These are phyloP conservation scores for Linepithema humile DNA, from an alignment of 1,140 invertebrate genomes.

Conservation along the genomic window DNA sequence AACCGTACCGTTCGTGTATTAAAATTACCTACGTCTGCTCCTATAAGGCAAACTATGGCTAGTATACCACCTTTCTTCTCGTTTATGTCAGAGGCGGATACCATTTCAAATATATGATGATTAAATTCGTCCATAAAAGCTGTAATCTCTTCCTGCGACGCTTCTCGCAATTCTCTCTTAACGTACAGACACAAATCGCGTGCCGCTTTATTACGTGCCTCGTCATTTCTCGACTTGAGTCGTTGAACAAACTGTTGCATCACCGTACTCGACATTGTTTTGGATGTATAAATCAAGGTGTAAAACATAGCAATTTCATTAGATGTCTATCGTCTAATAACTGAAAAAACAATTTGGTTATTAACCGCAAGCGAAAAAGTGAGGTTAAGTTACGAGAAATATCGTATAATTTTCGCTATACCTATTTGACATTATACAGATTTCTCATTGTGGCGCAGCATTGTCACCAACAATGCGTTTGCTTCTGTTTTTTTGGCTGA, in stretches of 20 bases:
- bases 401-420: neutral
- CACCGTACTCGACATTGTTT: slow-evolving; percentile 85
- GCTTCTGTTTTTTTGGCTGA: neutral
- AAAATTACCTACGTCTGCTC: slow-evolving; percentile 96
- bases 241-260: slow-evolving; percentile 93
- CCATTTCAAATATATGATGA: slow-evolving; percentile 98
- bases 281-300: neutral
- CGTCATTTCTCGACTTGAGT: slow-evolving; percentile 95
- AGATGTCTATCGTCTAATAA: neutral
- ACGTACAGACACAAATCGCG: slow-evolving; percentile 95
- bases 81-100: slow-evolving; percentile 95
- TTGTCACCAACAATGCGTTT: neutral
- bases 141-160: slow-evolving; percentile 95
- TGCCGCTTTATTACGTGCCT: slow-evolving; percentile 93
- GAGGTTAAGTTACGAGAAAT: neutral
- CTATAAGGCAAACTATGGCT: slow-evolving; percentile 96
- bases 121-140: slow-evolving; percentile 98
- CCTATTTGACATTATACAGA: slow-evolving; percentile 52
- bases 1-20: slow-evolving; percentile 95
- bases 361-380: too few relatives aligned
- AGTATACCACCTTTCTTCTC: slow-evolving; percentile 98
- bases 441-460: neutral
- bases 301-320: slow-evolving; percentile 23
- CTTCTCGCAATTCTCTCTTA: slow-evolving; percentile 95
- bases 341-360: neutral